Evolutionary conservation across 2,888 invertebrate genomes (phyloP), one percentile per base, ranked within the genome.

Genomic region (Hypercompe scribonia): DNA sequence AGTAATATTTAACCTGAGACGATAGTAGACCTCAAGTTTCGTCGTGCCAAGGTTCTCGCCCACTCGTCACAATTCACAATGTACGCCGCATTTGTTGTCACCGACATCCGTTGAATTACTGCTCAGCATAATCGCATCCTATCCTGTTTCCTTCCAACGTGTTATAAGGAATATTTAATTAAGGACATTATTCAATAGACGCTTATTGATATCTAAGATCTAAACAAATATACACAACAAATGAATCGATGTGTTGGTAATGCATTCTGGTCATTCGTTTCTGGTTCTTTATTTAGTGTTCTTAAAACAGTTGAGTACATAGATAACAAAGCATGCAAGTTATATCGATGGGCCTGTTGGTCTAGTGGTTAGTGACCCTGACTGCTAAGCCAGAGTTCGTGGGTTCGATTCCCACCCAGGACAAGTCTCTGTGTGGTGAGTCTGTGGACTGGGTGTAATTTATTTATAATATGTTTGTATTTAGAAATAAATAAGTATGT

Each of bases 51-150:
- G 88, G 88, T 79, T 76, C 81, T 84, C 89, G 88, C 90, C 87
- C 88, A 89, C 89, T 77, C 77, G 79, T 78, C 77, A 72, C 78
- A 84, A 81, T 80, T 79, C 77, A 73, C 77, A 83, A 81, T 78
- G 72, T 77, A 83, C 82, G 58, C 24, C 82, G 88, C 90, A 90
- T 92, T 92, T 94, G 92, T 93, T 91, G 92, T 91, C 89, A 92
- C 93, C 94, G 94, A 94, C 95, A 93, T 95, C 94, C 94, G 92
- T 78, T 91, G 91, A 90, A 92, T 93, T 93, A 93, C 89, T 84
- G 84, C 82, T 84, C 84, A 78, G 82, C 76, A 82, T 80, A 83
- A 84, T 83, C 82, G 84, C 86, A 87, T 90, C 90, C 89, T 90
- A 89, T 88, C 88, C 89, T 87, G 89, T 91, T 93, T 93, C 91